Conservation (phyloP, 2,797 vertebrate species). For the Psittacula echo region DNA sequence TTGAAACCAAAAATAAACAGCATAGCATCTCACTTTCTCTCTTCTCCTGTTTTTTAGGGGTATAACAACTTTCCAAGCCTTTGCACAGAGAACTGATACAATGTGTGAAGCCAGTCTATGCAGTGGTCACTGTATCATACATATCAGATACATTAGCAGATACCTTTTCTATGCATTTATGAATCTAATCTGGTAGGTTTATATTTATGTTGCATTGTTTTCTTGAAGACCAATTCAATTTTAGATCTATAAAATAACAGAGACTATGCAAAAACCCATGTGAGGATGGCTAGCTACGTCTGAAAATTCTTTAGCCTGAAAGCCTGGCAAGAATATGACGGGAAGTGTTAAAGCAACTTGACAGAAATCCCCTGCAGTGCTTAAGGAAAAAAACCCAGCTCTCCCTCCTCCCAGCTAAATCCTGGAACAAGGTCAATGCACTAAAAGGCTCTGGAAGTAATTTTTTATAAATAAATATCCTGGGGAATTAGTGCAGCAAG, state of each 20-base stretch:
- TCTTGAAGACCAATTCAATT: background rate
- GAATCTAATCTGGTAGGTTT: background rate
- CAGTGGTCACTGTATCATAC: background rate
- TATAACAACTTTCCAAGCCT: background rate
- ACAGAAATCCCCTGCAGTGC: constrained; percentile 73
- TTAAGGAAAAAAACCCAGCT: constrained; percentile 5
- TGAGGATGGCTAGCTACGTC: constrained; percentile 22
- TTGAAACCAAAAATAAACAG: background rate
- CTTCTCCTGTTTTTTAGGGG: background rate
- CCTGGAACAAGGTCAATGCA: constrained; percentile 74
- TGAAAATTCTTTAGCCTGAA: constrained; percentile 55
- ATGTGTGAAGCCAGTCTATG: background rate
- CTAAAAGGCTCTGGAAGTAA: constrained; percentile 68
- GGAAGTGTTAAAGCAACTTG: constrained; percentile 70
- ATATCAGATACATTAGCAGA: background rate
- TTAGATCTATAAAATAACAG: background rate
- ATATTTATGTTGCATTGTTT: background rate
- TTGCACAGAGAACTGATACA: background rate
- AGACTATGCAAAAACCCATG: background rate
- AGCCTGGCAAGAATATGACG: constrained; percentile 52
- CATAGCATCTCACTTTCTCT: background rate
- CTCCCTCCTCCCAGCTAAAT: constrained; percentile 46
- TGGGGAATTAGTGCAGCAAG: constrained; percentile 42
- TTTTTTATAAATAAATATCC: constrained; percentile 62
- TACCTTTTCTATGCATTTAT: background rate